Base-by-base conservation (phyloP, 2,797 vertebrate species). In the Poeciliopsis turneri region DNA sequence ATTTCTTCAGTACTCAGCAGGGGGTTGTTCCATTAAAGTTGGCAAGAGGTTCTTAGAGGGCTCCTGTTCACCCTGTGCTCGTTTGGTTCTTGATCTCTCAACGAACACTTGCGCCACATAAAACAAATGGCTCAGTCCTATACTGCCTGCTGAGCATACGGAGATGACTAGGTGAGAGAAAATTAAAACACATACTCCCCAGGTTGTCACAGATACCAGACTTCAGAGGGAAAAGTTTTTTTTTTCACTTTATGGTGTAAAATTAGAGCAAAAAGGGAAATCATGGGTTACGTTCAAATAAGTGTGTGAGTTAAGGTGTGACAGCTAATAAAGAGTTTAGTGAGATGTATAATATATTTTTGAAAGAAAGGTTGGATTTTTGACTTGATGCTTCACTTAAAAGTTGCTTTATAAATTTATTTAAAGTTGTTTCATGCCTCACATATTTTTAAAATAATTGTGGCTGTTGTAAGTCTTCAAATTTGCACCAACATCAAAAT, bases 1-100 rank as follows among this genome's bases (percentile, higher is more conserved):
- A 82, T 76, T 82, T 89, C 82, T 73, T 93, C 78, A 89, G 89
- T 91, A 82, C 91, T 92, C 92, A 89, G 93, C 89, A 66, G 94
- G 93, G 78, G 77, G 57, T 13, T 81, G 9, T 89, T 93, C 89
- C 88, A 93, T 94, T 93, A 94, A 90, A 88, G 91, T 93, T 90
- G 85, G 83, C 71, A 59, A 82, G 80, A 87, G 86, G 83, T 83
- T 88, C 90, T 91, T 77, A 76, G 55, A 66, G 83, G 78, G 86
- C 86, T 90, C 88, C 85, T 81, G 83, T 91, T 93, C 91, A 83
- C 83, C 85, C 78, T 59, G 74, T 72, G 68, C 86, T 90, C 80
- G 18, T 84, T 87, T 84, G 85, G 84, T 90, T 91, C 92, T 94
- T 93, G 91, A 93, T 94, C 92, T 94, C 87, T 84, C 61, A 70